Evolutionary conservation across 2,888 invertebrate genomes (phyloP).

Genomic region (Pseudococcus viburni): DNA sequence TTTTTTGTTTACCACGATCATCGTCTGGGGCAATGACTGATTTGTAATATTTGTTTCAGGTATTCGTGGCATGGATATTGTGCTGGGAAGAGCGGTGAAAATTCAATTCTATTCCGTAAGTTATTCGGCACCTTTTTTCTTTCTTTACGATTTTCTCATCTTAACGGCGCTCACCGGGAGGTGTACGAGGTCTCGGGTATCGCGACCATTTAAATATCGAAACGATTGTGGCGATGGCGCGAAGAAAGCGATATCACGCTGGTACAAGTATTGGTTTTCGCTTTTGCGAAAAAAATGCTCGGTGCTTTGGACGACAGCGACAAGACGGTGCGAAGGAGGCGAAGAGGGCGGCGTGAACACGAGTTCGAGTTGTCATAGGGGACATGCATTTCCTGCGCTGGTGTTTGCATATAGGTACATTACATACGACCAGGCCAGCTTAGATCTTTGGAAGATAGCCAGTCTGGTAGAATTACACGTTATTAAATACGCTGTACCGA

Average conservation of each 20-base stretch:
- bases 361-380: not conserved
- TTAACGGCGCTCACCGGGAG: conserved; percentile 4
- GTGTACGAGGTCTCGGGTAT: not conserved
- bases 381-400: not conserved
- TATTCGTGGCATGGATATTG: conserved; percentile 45
- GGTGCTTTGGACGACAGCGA: not conserved
- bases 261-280: conserved; percentile 27
- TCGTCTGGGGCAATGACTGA: not conserved
- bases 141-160: conserved; percentile 22
- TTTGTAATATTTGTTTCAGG: conserved; percentile 27
- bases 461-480: conserved; percentile 19
- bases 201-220: not conserved
- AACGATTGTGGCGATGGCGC: not conserved
- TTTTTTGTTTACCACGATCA: not conserved
- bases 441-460: conserved; percentile 53
- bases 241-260: conserved; percentile 39
- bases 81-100: conserved; percentile 19
- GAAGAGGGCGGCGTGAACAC: too few species aligned
- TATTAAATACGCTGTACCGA: conserved; percentile 39
- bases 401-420: not conserved
- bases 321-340: too few species aligned
- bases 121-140: not conserved
- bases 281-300: conserved; percentile 19
- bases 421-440: not conserved
- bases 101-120: conserved; percentile 38